These are phyloP conservation scores for Penaeus indicus DNA, from an alignment of 1,140 invertebrate species.

Conservation along the genomic window DNA sequence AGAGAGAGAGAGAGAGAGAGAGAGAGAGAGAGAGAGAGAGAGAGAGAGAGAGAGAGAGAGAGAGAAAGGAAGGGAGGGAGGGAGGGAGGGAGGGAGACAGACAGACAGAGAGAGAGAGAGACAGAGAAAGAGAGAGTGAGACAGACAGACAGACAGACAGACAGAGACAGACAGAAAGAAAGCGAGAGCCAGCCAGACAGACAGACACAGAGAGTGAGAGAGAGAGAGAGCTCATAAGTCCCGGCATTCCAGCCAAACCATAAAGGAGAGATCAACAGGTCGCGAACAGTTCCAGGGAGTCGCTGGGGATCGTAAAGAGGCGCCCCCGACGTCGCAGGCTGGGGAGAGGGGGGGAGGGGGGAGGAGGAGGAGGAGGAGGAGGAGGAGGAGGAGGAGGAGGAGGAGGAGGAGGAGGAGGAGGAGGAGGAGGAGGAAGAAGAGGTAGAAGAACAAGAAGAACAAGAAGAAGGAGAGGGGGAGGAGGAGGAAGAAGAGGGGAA, in stretches of 20 bases:
- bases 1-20: not conserved
- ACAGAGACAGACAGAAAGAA: not conserved
- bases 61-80: not conserved
- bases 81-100: not conserved
- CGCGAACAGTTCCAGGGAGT: slow-evolving; percentile 9
- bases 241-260: not conserved
- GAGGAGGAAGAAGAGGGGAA: not conserved
- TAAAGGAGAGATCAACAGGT: not conserved
- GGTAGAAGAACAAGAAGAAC: not conserved
- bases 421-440: not conserved
- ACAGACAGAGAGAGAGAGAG: not conserved
- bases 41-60: not conserved
- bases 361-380: not conserved
- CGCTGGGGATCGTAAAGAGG: not conserved
- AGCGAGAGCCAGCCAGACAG: not conserved
- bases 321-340: not conserved
- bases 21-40: not conserved
- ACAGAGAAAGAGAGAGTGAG: not conserved
- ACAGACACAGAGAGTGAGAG: not conserved
- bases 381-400: not conserved
- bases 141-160: not conserved
- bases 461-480: not conserved
- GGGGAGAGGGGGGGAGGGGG: not conserved
- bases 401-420: not conserved
- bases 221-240: not conserved